Conservation (phyloP, 2,888 invertebrate species). For the Eurois occulta region DNA sequence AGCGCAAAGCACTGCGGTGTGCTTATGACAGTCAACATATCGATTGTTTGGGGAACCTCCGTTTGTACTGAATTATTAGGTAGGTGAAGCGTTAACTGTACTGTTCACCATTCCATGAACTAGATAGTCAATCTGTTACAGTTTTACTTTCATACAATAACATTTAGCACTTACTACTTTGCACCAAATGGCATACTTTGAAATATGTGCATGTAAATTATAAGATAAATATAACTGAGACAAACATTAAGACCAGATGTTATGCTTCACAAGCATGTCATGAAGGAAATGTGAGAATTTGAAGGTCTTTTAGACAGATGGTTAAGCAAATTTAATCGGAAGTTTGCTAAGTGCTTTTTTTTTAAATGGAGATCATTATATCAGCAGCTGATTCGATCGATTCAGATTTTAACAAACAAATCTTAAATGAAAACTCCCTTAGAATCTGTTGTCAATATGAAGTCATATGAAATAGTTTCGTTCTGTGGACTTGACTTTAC, state of each 20-base stretch:
- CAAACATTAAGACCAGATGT: conserved; percentile 37
- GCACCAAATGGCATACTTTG: conserved; percentile 42
- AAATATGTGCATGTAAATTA: conserved; percentile 45
- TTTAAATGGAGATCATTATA: not conserved
- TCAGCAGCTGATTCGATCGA: not conserved
- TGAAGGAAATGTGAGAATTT: conserved; percentile 21
- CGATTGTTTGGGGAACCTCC: conserved; percentile 58
- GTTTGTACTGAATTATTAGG: conserved; percentile 58
- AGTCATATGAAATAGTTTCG: not conserved
- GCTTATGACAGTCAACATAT: conserved; percentile 52
- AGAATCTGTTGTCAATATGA: not conserved
- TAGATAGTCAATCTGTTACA: conserved; percentile 46
- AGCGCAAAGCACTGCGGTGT: conserved; percentile 36
- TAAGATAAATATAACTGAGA: conserved; percentile 41
- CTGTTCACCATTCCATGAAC: conserved; percentile 35
- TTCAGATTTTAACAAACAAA: not conserved
- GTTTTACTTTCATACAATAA: conserved; percentile 66
- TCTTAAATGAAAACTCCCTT: not conserved
- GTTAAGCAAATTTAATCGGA: not conserved
- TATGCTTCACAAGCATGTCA: conserved; percentile 21
- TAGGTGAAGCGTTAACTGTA: conserved; percentile 44
- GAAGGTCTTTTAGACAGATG: not conserved
- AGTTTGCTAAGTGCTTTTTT: conserved; percentile 10
- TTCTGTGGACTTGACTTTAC: conserved; percentile 10
- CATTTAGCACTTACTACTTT: conserved; percentile 56